Base-by-base conservation (phyloP, 2,888 invertebrate genomes). In the Temnothorax rugatulus region DNA sequence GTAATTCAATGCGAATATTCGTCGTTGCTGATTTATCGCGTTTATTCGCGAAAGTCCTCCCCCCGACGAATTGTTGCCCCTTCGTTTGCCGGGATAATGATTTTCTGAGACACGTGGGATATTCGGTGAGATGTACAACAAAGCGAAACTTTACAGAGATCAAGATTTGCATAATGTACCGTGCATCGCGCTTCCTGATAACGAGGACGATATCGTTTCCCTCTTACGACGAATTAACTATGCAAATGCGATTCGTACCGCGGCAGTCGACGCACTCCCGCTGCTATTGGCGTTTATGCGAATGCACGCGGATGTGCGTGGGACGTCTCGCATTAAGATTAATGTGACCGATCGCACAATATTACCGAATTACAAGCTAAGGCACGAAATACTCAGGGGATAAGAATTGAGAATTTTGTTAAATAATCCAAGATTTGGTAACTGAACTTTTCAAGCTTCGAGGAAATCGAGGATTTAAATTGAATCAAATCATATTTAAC, bases 171-270 rank as follows among this genome's bases (percentile, higher is more conserved):
- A 75, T 79, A 79, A 59, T 73, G 74, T 86, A 88, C 63, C 68
- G 66, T 82, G 63, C 87, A 82, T 79, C 69, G 83, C 74, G 86
- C 90, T 90, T 88, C 90, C 89, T 88, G 90, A 89, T 89, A 89
- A 87, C 75, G 87, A 71, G 81, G 84, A 86, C 89, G 82, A 86
- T 90, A 86, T 84, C 90, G 87, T 89, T 89, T 89, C 89, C 89
- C 90, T 90, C 89, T 89, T 89, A 90, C 86, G 84, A 84, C 84
- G 89, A 87, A 89, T 89, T 89, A 90, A 73, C 86, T 74, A 89
- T 89, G 89, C 89, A 89, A 89, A 89, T 89, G 89, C 84, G 79
- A 90, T 89, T 87, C 90, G 90, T 84, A 84, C 57, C 38, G 82
- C 77, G 52, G 64, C 88, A 88, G 89, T 90, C 87, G 84, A 89